Conservation (phyloP, 1,140 invertebrate genomes). For the Hylaeus volcanicus region DNA sequence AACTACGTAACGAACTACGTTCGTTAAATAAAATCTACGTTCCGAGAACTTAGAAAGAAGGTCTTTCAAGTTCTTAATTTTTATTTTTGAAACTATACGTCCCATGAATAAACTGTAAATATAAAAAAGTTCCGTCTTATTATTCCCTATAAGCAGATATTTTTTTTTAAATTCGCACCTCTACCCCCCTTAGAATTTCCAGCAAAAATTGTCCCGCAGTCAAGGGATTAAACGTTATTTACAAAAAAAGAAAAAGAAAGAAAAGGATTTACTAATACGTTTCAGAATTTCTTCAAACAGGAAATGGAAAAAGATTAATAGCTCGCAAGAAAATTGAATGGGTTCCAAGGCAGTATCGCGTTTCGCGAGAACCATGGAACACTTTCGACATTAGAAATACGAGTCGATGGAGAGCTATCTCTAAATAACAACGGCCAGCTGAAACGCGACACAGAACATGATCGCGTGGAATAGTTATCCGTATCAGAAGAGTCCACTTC, state of each 20-base stretch:
- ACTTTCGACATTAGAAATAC: constrained; percentile 30
- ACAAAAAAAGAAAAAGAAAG: background rate
- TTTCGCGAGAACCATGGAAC: background rate
- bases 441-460: constrained; percentile 20
- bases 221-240: too few species aligned
- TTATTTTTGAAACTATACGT: too few species aligned
- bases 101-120: too few species aligned
- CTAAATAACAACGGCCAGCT: constrained; percentile 6
- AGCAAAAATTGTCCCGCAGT: too few species aligned
- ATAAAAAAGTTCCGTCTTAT: too few species aligned
- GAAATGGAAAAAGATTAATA: background rate
- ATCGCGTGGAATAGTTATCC: constrained; percentile 16
- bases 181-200: too few species aligned
- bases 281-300: background rate
- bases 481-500: constrained; percentile 30
- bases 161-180: too few species aligned
- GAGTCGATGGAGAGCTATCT: constrained; percentile 3
- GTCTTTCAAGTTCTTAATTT: too few species aligned
- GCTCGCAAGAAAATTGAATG: background rate
- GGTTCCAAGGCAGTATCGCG: background rate
- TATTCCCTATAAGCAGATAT: too few species aligned
- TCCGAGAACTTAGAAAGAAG: too few species aligned
- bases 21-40: too few species aligned
- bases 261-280: background rate
- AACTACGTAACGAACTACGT: too few species aligned